These are phyloP conservation scores for Microvelia longipes DNA, from an alignment of 1,140 invertebrate genomes.

Conservation along the genomic window DNA sequence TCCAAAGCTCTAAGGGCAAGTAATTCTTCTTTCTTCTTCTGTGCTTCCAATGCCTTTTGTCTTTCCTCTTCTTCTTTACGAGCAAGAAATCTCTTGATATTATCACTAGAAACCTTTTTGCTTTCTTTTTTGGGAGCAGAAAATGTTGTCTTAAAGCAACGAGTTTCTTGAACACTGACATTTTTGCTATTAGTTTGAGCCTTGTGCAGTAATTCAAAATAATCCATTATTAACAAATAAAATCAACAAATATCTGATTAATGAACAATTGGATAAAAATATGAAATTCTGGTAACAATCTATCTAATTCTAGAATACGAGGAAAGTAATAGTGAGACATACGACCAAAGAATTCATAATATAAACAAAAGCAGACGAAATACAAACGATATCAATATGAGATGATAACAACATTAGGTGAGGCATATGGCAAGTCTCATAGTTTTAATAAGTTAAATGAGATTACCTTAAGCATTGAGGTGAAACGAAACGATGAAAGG, in stretches of 20 bases:
- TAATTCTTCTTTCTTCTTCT: constrained; percentile 46
- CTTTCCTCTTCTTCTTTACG: constrained; percentile 63
- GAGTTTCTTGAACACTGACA: constrained; percentile 28
- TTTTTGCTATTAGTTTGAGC: constrained; percentile 41
- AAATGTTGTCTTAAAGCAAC: constrained; percentile 58
- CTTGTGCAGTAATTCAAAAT: constrained; percentile 39
- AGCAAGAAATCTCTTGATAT: constrained; percentile 66
- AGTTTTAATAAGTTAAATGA: no score
- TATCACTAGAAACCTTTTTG: constrained; percentile 50
- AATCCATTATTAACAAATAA: constrained; percentile 37
- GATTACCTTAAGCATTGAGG: no score
- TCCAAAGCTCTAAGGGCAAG: constrained; percentile 53
- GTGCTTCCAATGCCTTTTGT: constrained; percentile 43
- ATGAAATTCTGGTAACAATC: no score
- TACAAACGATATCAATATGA: no score
- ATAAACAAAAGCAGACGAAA: no score
- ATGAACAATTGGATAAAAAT: no score
- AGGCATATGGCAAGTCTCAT: no score
- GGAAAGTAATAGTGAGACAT: no score
- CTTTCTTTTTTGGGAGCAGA: constrained; percentile 66
- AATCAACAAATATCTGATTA: not conserved
- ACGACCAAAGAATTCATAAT: no score
- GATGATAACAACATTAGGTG: no score
- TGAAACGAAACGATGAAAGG: no score
- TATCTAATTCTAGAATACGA: no score